These are phyloP conservation scores for Eupeodes luniger DNA, from an alignment of 2,888 invertebrate genomes.

Conservation along the genomic window DNA sequence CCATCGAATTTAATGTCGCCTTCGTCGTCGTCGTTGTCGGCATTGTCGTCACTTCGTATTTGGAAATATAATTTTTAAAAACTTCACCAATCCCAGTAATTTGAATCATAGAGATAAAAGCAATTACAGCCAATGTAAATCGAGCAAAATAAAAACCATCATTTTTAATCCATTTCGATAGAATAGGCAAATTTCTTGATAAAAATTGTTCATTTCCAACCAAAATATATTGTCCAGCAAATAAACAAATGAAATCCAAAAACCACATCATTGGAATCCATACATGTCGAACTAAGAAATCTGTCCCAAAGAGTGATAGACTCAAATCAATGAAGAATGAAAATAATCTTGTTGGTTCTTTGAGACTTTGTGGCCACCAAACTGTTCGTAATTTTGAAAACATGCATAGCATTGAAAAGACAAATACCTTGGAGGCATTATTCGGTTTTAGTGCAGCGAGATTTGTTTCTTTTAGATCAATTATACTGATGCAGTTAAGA, in stretches of 20 bases:
- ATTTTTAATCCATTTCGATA: constrained; percentile 77
- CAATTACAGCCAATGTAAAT: constrained; percentile 76
- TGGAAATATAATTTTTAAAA: background rate
- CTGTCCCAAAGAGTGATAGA: constrained; percentile 77
- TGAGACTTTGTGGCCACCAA: constrained; percentile 75
- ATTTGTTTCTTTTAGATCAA: constrained; percentile 77
- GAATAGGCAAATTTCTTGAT: constrained; percentile 67
- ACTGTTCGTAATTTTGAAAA: constrained; percentile 77
- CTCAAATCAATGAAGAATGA: constrained; percentile 77
- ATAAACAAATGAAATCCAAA: constrained; percentile 76
- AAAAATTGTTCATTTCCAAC: constrained; percentile 75
- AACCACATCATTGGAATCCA: constrained; percentile 78
- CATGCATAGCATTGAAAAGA: constrained; percentile 77
- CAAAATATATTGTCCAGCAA: constrained; percentile 75
- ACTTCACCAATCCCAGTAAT: constrained; percentile 49
- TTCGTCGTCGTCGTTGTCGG: too few species aligned
- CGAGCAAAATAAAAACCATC: constrained; percentile 78
- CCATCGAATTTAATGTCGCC: background rate
- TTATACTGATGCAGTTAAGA: constrained; percentile 76
- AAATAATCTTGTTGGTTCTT: constrained; percentile 71
- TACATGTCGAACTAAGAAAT: constrained; percentile 77
- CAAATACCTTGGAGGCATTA: constrained; percentile 78
- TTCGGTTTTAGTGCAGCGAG: constrained; percentile 78
- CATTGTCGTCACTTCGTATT: background rate
- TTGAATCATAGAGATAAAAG: constrained; percentile 63